Evolutionary conservation across 37 sponge, comb jelly and placozoan genomes (phyloP), one percentile per base, ranked within the genome.

Genomic region (Aphrocallistes beatrix): DNA sequence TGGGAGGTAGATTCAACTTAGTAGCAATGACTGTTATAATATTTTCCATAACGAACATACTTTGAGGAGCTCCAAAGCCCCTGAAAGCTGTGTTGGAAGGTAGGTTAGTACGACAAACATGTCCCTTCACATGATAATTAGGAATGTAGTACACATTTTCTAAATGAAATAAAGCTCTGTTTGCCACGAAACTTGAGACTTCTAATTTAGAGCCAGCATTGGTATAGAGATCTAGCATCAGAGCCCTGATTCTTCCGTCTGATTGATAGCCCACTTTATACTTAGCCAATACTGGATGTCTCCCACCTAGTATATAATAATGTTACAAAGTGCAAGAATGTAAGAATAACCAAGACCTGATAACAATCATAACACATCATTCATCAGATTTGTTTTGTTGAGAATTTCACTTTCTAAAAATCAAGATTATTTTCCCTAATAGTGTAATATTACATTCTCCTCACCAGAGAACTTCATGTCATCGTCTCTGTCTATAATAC

Each of bases 1-100:
- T 86, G 81, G 83, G 48, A 1, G 90, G 84, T 40, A 86, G 37
- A 0, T 84, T 50, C 38, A 89, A 82, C 36, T 39, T 23, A 32
- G 45, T 23, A 3, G 94, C 90, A 21, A 94, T 82, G 19, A 84
- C 84, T 23, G 37, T 42, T 3, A 94, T 87, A 32, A 86, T 25
- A 30, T 84, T 83, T 82, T 94, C 94, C 10, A 85, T 88, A 9
- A 91, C 81, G 49, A 90, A 81, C 91, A 92, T 94, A 1, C 90
- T 90, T 50, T 94, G 93, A 51, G 95, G 92, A 1, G 89, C 91
- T 38, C 95, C 95, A 86, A 94, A 94, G 0, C 95, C 93, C 36
- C 95, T 51, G 88, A 94, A 94, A 23, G 93, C 93, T 39, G 95
- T 94, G 38, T 91, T 91, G 34, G 95, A 88, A 13, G 95, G 87